Percentiles rank a stretch among this genome's conserved stretches.
phyloP scores from a whole-genome alignment of 2,113 vertebrate species.

The Neomonachus schauinslandi region DNA sequence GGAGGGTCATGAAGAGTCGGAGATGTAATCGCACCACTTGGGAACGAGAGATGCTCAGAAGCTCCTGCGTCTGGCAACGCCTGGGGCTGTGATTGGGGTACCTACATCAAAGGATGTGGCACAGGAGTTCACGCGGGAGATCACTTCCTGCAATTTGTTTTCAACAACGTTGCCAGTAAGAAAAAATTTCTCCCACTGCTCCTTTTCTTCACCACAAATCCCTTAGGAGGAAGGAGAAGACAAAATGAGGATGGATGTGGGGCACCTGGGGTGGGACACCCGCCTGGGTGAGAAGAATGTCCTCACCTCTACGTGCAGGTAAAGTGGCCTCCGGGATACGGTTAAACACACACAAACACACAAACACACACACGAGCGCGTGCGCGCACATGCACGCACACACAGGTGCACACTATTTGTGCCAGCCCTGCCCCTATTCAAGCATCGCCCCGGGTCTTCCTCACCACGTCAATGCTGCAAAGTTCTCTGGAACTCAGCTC shows the following conservation, averaged over 20 bases:
- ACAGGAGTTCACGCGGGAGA: constrained; percentile 79
- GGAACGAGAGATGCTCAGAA: constrained; percentile 80
- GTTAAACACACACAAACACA: background rate
- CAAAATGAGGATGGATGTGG: rapidly evolving
- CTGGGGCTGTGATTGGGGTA: constrained; percentile 80
- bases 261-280: rapidly evolving
- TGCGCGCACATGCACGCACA: background rate
- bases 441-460: background rate
- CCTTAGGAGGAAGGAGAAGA: background rate
- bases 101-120: constrained; percentile 81
- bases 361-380: background rate
- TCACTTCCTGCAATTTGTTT: constrained; percentile 80
- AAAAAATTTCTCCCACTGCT: background rate
- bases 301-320: background rate
- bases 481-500: background rate
- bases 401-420: too few species aligned
- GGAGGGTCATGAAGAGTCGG: constrained; percentile 77
- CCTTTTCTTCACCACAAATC: background rate
- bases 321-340: rapidly evolving
- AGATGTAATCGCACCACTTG: constrained; percentile 79
- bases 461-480: background rate
- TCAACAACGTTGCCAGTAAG: background rate
- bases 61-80: constrained; percentile 72
- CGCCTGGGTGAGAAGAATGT: background rate
- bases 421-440: background rate